phyloP scores from a whole-genome alignment of 2,797 vertebrate species.

The Tenualosa ilisha region DNA sequence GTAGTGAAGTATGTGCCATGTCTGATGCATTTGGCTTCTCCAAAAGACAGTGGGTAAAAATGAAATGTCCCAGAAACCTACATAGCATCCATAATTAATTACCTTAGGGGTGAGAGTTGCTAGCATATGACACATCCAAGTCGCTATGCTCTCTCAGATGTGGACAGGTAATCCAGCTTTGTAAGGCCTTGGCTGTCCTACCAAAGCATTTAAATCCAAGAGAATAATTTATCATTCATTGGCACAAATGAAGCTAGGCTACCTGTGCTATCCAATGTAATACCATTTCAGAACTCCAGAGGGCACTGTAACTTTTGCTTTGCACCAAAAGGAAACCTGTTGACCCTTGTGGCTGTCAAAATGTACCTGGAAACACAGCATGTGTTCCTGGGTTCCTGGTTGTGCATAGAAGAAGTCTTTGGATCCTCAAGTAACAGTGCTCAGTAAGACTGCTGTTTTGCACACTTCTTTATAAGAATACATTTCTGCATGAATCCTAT shows the following conservation, averaged over 20 bases:
- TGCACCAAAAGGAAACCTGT: background rate
- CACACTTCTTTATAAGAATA: too few species aligned
- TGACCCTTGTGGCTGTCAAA: too few species aligned
- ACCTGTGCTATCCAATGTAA: background rate
- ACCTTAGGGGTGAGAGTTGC: background rate
- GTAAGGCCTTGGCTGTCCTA: background rate
- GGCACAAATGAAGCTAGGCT: background rate
- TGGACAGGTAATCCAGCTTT: background rate
- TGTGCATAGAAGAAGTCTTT: too few species aligned
- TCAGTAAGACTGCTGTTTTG: too few species aligned
- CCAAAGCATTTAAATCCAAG: background rate
- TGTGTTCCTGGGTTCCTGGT: too few species aligned
- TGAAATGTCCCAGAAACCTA: background rate
- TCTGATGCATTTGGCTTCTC: too few species aligned
- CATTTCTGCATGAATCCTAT: too few species aligned
- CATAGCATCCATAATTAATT: background rate
- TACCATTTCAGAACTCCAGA: background rate
- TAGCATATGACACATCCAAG: background rate
- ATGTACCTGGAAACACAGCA: too few species aligned
- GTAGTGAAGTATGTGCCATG: too few species aligned
- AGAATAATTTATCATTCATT: background rate
- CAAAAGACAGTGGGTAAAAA: background rate
- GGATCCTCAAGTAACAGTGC: too few species aligned
- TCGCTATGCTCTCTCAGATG: background rate
- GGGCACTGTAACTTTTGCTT: background rate